Base-by-base conservation (phyloP, 2,113 vertebrate genomes). In the Calidris pygmaea region DNA sequence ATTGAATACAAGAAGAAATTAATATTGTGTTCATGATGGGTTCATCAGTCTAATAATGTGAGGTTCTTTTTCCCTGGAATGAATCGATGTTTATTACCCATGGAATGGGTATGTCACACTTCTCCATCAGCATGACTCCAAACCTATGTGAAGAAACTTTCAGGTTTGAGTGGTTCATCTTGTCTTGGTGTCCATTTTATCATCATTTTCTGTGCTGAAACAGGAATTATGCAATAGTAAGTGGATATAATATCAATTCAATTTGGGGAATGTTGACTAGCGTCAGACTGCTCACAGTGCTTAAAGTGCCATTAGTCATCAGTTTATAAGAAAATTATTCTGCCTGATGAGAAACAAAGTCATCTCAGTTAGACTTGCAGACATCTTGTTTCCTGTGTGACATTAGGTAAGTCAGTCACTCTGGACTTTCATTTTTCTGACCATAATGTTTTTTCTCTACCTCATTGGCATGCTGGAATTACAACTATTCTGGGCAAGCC, bases 1-100 rank as follows among this genome's bases (percentile, higher is more conserved):
- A 93, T 50, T 91, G 47, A 79, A 45, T 93, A 41, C 6, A 55
- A 87, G 39, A 91, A 82, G 26, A 82, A 84, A 95, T 92, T 93
- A 95, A 93, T 89, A 83, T 81, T 41, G 32, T 79, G 26, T 65
- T 95, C 29, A 14, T 66, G 45, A 65, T 18, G 72, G 62, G 45
- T 89, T 96, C 47, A 87, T 82, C 21, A 18, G 30, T 70, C 70
- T 73, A 58, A 63, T 77, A 94, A 75, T 9, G 13, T 29, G 32
- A 81, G 22, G 14, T 56, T 43, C 23, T 82, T 92, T 92, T 72
- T 53, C 35, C 12, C 45, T 62, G 30, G 75, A 93, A 92, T 53
- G 39, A 65, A 73, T 26, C 27, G 21, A 62, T 86, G 8, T 8
- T 62, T 90, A 21, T 53, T 55, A 55, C 35, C 9, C 27, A 17